Base-by-base conservation (phyloP, 2,888 invertebrate species). In the Calliopum simillimum region DNA sequence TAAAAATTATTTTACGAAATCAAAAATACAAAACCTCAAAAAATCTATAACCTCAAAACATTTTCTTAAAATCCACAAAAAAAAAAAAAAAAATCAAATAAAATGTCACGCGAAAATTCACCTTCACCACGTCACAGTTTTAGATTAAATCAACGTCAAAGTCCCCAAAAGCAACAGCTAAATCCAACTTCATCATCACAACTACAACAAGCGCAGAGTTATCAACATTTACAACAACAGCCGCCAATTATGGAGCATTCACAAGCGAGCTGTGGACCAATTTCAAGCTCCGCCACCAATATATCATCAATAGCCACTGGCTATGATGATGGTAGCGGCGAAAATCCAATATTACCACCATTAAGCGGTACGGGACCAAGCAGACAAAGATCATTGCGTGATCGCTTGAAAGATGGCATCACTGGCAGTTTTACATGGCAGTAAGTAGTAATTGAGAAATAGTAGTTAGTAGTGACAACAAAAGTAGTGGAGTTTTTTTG, bases 341-440 rank as follows among this genome's bases (percentile, higher is more conserved):
- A 84, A 68, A 82, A 80, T 71, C 78, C 84, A 69, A 83, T 81
- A 63, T 73, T 86, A 71, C 85, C 85, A 75, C 84, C 86, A 14
- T 71, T 85, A 33, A 83, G 76, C 73, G 86, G 86, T 16, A 80
- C 86, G 66, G 88, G 88, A 77, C 93, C 93, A 70, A 89, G 92
- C 72, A 88, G 93, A 70, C 93, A 93, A 81, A 89, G 93, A 74
- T 93, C 93, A 66, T 88, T 93, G 79, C 92, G 92, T 85, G 93
- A 93, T 85, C 89, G 93, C 69, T 90, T 93, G 66, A 89, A 92
- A 84, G 93, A 93, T 76, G 93, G 93, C 81, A 93, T 93, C 82
- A 90, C 92, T 63, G 92, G 92, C 85, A 92, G 92, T 80, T 92
- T 93, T 84, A 90, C 91, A 81, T 93, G 93, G 93, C 93, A 93